Base-by-base conservation (phyloP, 2,797 vertebrate genomes). In the Morus bassanus region DNA sequence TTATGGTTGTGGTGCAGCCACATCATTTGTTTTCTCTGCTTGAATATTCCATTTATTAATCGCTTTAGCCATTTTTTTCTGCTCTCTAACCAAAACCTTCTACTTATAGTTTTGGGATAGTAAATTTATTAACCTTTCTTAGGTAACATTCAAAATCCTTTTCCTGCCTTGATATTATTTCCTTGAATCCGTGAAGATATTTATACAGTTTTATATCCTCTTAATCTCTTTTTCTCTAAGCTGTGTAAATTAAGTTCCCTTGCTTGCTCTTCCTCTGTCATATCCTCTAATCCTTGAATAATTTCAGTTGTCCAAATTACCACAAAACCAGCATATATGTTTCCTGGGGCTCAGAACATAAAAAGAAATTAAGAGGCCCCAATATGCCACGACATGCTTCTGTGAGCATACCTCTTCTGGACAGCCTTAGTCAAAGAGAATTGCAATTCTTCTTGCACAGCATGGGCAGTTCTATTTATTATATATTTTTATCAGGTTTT, bases 211-310 rank as follows among this genome's bases (percentile, higher is more conserved):
- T 95, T 91, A 81, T 87, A 95, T 89, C 63, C 31, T 33, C 27
- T 74, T 97, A 94, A 95, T 93, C 79, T 96, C 63, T 95, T 96
- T 83, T 87, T 80, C 51, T 82, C 15, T 83, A 77, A 78, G 27
- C 45, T 95, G 46, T 57, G 33, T 88, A 95, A 96, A 95, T 93
- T 94, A 90, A 65, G 50, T 89, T 95, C 31, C 35, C 27, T 76
- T 74, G 21, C 68, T 95, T 80, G 56, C 59, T 88, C 48, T 88
- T 94, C 64, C 33, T 86, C 43, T 91, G 39, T 78, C 81, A 48
- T 87, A 87, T 60, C 50, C 46, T 59, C 57, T 95, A 92, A 97
- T 92, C 64, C 48, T 88, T 76, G 70, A 92, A 86, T 85, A 17
- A 76, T 53, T 83, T 91, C 79, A 57, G 59, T 59, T 84, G 79